Evolutionary conservation across 1,140 invertebrate species (phyloP).

Genomic region (Eueides isabella): DNA sequence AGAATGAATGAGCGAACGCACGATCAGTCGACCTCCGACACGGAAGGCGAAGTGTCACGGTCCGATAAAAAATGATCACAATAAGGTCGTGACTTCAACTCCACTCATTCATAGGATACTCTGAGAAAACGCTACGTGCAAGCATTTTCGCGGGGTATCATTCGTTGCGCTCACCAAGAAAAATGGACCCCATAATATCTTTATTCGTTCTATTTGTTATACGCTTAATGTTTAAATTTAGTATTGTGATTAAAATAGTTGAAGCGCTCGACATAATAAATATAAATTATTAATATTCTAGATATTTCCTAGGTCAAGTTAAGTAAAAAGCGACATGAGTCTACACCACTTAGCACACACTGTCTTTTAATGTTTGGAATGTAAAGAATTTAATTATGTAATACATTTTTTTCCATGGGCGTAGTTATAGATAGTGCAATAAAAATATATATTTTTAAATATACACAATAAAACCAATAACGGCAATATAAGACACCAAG

Average conservation of each 20-base stretch:
- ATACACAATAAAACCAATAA: no score
- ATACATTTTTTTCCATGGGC: no score
- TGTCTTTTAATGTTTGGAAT: background rate
- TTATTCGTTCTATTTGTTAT: slow-evolving; percentile 17
- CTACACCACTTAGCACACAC: background rate
- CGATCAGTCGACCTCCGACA: slow-evolving; percentile 60
- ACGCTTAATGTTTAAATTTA: background rate
- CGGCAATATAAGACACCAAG: no score
- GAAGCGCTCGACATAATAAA: no score
- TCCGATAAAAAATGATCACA: slow-evolving; percentile 60
- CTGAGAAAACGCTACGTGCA: slow-evolving; percentile 69
- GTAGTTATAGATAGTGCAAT: no score
- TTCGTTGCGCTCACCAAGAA: slow-evolving; percentile 47
- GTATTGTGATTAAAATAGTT: background rate
- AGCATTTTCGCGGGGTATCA: slow-evolving; percentile 54
- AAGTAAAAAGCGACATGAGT: background rate
- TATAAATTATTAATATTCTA: no score
- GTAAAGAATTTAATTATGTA: background rate
- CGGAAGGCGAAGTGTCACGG: slow-evolving; percentile 54
- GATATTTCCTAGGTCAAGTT: no score
- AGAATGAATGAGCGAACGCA: slow-evolving; percentile 44
- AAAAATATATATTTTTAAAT: no score
- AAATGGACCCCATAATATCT: slow-evolving; percentile 23
- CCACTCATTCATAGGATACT: slow-evolving; percentile 51
- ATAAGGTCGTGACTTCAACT: slow-evolving; percentile 55